Evolutionary conservation across 2,888 invertebrate genomes (phyloP), one percentile per base, ranked within the genome.

Genomic region (Drosophila diplacantha): DNA sequence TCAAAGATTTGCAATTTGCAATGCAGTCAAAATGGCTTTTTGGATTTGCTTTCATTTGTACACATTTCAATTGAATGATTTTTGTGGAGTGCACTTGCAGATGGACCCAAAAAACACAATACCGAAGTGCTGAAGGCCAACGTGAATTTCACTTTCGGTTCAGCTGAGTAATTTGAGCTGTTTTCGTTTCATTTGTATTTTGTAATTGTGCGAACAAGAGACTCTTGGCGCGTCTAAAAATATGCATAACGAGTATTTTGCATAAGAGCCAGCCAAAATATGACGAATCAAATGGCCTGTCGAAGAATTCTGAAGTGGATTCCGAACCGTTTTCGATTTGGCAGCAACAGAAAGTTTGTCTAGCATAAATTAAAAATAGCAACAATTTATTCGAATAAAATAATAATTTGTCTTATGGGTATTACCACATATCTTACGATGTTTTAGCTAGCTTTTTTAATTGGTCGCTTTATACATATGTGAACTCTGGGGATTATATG

Each of bases 121-220:
- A 50, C 34, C 32, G 51, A 43, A 56, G 53, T 37, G 43, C 14
- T 37, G 57, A 63, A 57, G 61, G 44, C 62, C 34, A 56, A 43
- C 32, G 47, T 58, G 44, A 73, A 72, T 75, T 75, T 74, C 67
- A 75, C 72, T 73, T 75, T 69, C 56, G 20, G n/a, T 69, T 68
- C 55, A 53, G 54, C 61, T 43, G 46, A 41, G 57, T 63, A 65
- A 58, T 53, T 62, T 24, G 35, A 69, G 44, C 47, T 46, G 60
- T 64, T 67, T 72, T 57, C 47, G 29, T 56, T 57, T 24, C 39
- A 41, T 29, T 53, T 63, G 56, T 52, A 16, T 55, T 29, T 55
- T 58, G 47, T 63, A 56, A 64, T 69, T 71, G 75, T 75, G 71
- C 52, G 55, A 68, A 68, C 56, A 53, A 61, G 31, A 62, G 52